Evolutionary conservation across 2,888 invertebrate genomes (phyloP).

Genomic region (Fragum whitleyi): DNA sequence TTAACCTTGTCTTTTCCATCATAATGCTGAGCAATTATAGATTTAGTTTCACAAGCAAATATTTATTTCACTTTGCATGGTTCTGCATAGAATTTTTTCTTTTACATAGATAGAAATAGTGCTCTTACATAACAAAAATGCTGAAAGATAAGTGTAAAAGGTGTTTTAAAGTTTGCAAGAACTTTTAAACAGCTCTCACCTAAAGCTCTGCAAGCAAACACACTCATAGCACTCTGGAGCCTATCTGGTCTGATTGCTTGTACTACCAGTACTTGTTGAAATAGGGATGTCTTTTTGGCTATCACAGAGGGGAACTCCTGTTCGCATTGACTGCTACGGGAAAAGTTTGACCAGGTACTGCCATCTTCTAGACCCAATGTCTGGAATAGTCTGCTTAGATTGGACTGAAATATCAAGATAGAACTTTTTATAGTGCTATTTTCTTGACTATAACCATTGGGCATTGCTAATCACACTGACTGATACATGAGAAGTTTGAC

Average conservation of each 20-base stretch:
- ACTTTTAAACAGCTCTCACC: slow-evolving; percentile 74
- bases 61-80: too few relatives aligned
- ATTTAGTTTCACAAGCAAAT: too few relatives aligned
- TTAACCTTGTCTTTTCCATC: too few relatives aligned
- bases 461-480: too few relatives aligned
- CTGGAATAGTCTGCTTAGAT: slow-evolving; percentile 88
- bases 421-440: too few relatives aligned
- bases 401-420: slow-evolving; percentile 85
- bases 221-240: slow-evolving; percentile 91
- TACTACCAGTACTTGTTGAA: slow-evolving; percentile 93
- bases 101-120: too few relatives aligned
- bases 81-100: too few relatives aligned
- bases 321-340: slow-evolving; percentile 89
- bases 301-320: slow-evolving; percentile 87
- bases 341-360: slow-evolving; percentile 90
- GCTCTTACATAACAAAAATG: too few relatives aligned
- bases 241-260: slow-evolving; percentile 94
- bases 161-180: too few relatives aligned
- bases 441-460: background rate
- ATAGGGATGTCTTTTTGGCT: slow-evolving; percentile 88
- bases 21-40: too few relatives aligned
- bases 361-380: slow-evolving; percentile 89
- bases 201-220: slow-evolving; percentile 88
- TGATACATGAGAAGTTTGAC: too few relatives aligned
- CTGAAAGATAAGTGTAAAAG: too few relatives aligned